These are phyloP conservation scores for Neolamprologus fasciatus DNA, from an alignment of 2,113 vertebrate genomes.

Conservation along the genomic window DNA sequence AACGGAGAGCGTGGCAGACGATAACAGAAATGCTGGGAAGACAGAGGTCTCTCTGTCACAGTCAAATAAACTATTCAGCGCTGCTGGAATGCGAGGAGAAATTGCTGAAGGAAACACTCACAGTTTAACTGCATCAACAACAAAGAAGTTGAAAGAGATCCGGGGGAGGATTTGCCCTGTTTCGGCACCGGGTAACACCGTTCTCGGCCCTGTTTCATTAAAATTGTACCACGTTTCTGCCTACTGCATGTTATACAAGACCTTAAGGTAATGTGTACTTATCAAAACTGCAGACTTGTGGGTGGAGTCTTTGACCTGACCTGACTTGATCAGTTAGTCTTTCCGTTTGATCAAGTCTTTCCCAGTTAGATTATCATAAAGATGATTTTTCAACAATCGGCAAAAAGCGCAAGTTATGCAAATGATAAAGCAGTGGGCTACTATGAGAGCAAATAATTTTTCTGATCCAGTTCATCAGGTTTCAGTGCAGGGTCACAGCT, in stretches of 20 bases:
- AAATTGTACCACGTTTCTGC: neutral
- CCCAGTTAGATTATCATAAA: neutral
- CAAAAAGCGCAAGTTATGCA: neutral
- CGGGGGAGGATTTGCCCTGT: neutral
- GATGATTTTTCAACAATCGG: neutral
- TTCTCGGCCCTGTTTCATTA: neutral
- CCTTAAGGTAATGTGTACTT: neutral
- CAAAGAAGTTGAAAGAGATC: neutral
- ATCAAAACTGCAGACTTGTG: neutral
- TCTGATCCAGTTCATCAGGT: neutral
- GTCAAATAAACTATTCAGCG: conserved; percentile 27
- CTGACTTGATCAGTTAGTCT: neutral
- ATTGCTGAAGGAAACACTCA: neutral
- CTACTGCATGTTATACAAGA: neutral
- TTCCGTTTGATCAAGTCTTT: neutral
- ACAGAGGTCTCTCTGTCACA: conserved; percentile 2
- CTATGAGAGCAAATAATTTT: neutral
- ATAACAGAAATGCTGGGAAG: neutral
- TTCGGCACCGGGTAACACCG: neutral
- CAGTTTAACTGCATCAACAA: conserved; percentile 13
- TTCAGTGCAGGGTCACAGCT: neutral
- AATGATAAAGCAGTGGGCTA: neutral
- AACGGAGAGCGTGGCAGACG: neutral
- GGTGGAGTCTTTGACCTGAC: neutral
- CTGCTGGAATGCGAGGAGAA: neutral